phyloP scores from a whole-genome alignment of 2,113 vertebrate species.

The Nerophis lumbriciformis region DNA sequence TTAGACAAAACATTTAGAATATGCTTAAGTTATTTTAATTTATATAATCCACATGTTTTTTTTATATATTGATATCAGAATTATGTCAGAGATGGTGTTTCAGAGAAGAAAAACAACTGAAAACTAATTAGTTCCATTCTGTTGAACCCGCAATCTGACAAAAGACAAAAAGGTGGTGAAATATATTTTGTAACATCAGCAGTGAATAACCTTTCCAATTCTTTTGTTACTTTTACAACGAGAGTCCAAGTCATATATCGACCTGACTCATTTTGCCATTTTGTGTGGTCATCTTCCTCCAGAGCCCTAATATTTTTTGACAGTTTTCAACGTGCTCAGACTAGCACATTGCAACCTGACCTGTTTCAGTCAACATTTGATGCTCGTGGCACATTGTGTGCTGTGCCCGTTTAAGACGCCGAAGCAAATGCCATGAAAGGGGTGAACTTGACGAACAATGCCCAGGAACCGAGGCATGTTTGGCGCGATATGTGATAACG shows the following conservation, averaged over 20 bases:
- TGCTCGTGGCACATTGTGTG: neutral
- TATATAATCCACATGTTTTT: too few relatives aligned
- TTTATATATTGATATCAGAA: too few relatives aligned
- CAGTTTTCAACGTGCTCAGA: slow-evolving; percentile 12
- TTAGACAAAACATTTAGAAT: too few relatives aligned
- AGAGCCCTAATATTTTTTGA: slow-evolving; percentile 14
- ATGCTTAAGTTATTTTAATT: too few relatives aligned
- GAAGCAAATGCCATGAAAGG: neutral
- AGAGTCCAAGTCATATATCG: neutral
- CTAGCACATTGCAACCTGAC: slow-evolving; percentile 4
- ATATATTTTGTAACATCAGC: too few relatives aligned
- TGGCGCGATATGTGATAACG: too few relatives aligned
- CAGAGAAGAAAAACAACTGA: too few relatives aligned
- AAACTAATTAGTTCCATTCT: too few relatives aligned
- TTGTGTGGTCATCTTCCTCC: neutral
- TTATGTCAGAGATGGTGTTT: too few relatives aligned
- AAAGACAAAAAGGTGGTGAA: neutral
- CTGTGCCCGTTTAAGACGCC: slow-evolving; percentile 5
- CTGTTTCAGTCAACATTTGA: slow-evolving; percentile 3
- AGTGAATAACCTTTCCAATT: neutral
- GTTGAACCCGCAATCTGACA: neutral
- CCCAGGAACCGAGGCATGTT: too few relatives aligned
- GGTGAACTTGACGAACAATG: neutral
- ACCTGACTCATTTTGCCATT: neutral
- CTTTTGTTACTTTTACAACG: too few relatives aligned